These are phyloP conservation scores for Lordiphosa clarofinis DNA, from an alignment of 1,140 invertebrate species.

Conservation along the genomic window DNA sequence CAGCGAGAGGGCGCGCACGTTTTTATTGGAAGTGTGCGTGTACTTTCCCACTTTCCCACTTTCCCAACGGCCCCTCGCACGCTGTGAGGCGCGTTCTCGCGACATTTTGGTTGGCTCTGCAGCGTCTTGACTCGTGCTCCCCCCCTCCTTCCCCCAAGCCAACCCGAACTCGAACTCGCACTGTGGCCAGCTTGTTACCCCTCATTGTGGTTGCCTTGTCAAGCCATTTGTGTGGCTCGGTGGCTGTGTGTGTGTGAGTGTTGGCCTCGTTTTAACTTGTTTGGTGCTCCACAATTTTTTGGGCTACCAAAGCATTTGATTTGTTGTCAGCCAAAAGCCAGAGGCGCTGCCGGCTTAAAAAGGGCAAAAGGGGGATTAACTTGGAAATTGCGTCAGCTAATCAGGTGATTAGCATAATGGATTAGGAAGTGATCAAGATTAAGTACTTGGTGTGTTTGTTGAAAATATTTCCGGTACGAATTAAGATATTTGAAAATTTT, in stretches of 20 bases:
- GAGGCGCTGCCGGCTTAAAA: slow-evolving; percentile 2
- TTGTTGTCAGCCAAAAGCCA: slow-evolving; percentile 25
- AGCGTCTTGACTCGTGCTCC: slow-evolving; percentile 12
- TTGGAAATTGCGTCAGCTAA: not conserved
- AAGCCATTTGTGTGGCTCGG: slow-evolving; percentile 19
- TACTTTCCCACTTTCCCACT: slow-evolving; percentile 43
- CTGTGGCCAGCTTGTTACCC: slow-evolving; percentile 21
- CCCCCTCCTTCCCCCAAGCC: not conserved
- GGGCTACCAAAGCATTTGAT: slow-evolving; percentile 56
- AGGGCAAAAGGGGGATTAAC: not conserved
- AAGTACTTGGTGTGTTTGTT: too few relatives aligned
- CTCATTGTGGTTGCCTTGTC: slow-evolving; percentile 36
- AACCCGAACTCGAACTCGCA: not conserved
- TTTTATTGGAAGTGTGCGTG: slow-evolving; percentile 61
- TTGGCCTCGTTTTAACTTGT: slow-evolving; percentile 71
- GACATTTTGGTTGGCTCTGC: slow-evolving; percentile 70
- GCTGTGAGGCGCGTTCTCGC: slow-evolving; percentile 52
- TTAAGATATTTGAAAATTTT: too few relatives aligned
- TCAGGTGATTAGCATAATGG: too few relatives aligned
- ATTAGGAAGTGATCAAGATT: not conserved
- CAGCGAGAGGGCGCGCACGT: slow-evolving; percentile 65
- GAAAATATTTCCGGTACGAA: too few relatives aligned
- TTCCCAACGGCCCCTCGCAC: slow-evolving; percentile 20
- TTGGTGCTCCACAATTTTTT: slow-evolving; percentile 66
- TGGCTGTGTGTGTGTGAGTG: slow-evolving; percentile 13